phyloP scores from a whole-genome alignment of 2,797 vertebrate species.

The Nothura maculosa region DNA sequence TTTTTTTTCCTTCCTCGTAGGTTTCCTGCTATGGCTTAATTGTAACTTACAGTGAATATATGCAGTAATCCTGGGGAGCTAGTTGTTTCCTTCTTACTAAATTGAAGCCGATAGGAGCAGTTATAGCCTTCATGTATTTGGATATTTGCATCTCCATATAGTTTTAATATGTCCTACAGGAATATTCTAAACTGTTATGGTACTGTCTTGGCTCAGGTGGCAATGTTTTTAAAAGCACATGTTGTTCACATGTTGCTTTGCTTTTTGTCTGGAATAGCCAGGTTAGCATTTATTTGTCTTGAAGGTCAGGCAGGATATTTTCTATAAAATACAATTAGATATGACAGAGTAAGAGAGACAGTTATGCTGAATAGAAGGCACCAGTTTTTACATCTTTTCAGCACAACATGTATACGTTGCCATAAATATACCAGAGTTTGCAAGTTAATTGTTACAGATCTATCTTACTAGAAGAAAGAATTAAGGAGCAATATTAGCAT shows the following conservation, averaged over 20 bases:
- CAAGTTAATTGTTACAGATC: background rate
- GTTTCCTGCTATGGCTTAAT: slow-evolving; percentile 14
- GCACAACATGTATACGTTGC: accelerated
- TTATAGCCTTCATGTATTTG: background rate
- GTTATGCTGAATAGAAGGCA: background rate
- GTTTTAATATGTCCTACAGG: background rate
- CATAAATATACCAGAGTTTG: background rate
- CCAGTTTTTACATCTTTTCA: background rate
- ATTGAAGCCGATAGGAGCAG: background rate
- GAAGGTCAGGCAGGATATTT: background rate
- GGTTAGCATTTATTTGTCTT: background rate
- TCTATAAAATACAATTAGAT: background rate
- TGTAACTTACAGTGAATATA: slow-evolving; percentile 10
- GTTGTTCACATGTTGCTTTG: background rate
- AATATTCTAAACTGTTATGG: background rate
- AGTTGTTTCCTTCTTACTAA: background rate
- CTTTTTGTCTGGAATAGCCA: background rate
- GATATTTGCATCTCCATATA: background rate
- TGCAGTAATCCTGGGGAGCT: background rate
- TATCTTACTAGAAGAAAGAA: background rate
- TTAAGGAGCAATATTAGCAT: background rate
- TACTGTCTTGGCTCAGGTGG: background rate
- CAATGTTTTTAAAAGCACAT: background rate
- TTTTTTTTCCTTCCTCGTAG: background rate
- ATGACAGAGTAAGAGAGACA: background rate